Base-by-base conservation (phyloP, 1,140 invertebrate species). In the Panagrolaimus sp. region DNA sequence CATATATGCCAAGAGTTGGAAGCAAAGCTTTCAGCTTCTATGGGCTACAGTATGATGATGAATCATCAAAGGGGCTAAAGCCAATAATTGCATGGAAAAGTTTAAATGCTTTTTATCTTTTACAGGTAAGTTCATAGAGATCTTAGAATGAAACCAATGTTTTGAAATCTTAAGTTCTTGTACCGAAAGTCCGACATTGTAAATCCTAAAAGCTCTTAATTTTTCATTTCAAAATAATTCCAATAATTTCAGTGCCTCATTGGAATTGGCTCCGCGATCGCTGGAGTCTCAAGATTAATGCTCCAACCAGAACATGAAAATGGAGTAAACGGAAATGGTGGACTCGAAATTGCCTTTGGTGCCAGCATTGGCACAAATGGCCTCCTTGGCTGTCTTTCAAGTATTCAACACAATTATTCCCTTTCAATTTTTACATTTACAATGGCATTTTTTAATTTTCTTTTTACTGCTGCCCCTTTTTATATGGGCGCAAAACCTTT, bases 1-100 rank as follows among this genome's bases (percentile, higher is more conserved):
- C 51, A 11, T 57, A 57, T 27, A 57, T 57, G 51, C 51, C 51
- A 13, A 23, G 51, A 13, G 51, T 57, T 27, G 51, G 51, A 25
- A 25, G 20, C 20, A 57, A 57, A 20, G 51, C 51, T 23, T 20
- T 20, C n/a, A 57, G 51, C 16, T 11, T 20, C 4, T 57, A 57
- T 16, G 51, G 51, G 14, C n/a, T 57, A 9, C 51, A 20, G 9
- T 57, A 57, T 57, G 51, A 57, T 8, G 51, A 57, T 57, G 51
- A 57, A 57, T 25, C 20, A 5, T 11, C 51, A 20, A 25, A 20
- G 11, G 51, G 51, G 9, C 8, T 57, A 27, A 57, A 57, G 8
- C 20, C 20, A 20, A 27, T 57, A 20, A 27, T 57, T 57, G n/a
- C 51, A 13, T 57, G 51, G 51, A 57, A 57, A 11, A 57, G 20